Conservation (phyloP, 2,888 invertebrate species). For the Notodonta dromedarius region DNA sequence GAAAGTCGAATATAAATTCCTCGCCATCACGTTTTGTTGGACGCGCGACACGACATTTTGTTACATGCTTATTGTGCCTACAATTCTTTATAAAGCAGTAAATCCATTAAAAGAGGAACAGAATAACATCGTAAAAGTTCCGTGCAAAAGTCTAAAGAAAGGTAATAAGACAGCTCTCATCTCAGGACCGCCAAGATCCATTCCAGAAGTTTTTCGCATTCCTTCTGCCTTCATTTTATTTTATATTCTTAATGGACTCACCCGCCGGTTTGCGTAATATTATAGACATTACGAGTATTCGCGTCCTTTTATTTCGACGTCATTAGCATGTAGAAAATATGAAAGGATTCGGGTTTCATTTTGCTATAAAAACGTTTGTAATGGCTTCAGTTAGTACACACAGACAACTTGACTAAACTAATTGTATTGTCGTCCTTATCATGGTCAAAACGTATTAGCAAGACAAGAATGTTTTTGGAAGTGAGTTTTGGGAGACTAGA, state of each 20-base stretch:
- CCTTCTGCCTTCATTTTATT: conserved; percentile 63
- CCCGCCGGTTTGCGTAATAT: conserved; percentile 51
- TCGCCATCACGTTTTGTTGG: conserved; percentile 27
- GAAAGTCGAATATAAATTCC: conserved; percentile 31
- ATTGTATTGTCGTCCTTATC: too few species aligned
- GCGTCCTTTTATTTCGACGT: conserved; percentile 33
- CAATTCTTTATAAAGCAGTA: conserved; percentile 44
- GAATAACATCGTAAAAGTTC: conserved; percentile 50
- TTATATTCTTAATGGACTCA: conserved; percentile 70
- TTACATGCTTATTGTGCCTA: conserved; percentile 39
- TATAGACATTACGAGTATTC: conserved; percentile 45
- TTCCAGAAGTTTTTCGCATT: conserved; percentile 64
- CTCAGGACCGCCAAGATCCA: conserved; percentile 52
- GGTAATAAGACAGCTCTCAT: conserved; percentile 57
- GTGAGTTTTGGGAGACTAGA: background rate
- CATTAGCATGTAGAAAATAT: conserved; percentile 15
- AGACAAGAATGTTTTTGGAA: too few species aligned
- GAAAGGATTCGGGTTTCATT: conserved; percentile 3
- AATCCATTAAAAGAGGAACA: conserved; percentile 51
- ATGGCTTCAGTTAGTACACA: too few species aligned
- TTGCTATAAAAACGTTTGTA: too few species aligned
- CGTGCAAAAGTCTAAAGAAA: conserved; percentile 47
- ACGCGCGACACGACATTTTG: conserved; percentile 29
- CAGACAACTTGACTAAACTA: too few species aligned
- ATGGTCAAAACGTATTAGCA: too few species aligned